Conservation (phyloP, 30 jellyfish, hydroid and myxozoan genomes). For the Euphysa ruthae region DNA sequence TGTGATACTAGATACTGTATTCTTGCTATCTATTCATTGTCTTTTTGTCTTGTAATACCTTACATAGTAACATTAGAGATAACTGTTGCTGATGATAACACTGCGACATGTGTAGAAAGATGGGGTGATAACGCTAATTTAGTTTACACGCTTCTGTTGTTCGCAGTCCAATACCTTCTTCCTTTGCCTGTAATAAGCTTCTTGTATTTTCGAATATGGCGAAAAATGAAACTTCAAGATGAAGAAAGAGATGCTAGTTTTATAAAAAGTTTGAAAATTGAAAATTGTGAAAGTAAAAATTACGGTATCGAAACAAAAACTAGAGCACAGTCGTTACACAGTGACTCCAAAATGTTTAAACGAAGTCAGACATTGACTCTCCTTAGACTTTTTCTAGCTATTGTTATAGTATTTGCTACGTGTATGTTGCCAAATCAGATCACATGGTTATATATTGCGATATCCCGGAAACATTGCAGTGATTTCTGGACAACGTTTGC, state of each 20-base stretch:
- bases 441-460: slow-evolving; percentile 35
- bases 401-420: slow-evolving; percentile 36
- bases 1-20: not conserved
- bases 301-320: too few relatives aligned
- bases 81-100: not conserved
- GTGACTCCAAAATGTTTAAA: too few relatives aligned
- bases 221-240: not conserved
- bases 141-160: slow-evolving; percentile 10
- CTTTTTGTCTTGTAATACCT: slow-evolving; percentile 35
- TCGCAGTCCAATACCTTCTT: slow-evolving; percentile 8
- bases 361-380: slow-evolving; percentile 34
- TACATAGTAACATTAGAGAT: slow-evolving; percentile 1
- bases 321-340: too few relatives aligned
- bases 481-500: slow-evolving; percentile 2
- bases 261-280: too few relatives aligned
- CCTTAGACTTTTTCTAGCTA: slow-evolving; percentile 21
- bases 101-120: not conserved
- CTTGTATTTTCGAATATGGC: slow-evolving; percentile 9
- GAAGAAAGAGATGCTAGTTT: slow-evolving; percentile 20
- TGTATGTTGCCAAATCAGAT: slow-evolving; percentile 51
- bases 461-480: not conserved
- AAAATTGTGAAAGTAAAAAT: too few relatives aligned
- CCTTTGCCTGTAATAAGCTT: slow-evolving; percentile 21
- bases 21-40: not conserved
- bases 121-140: slow-evolving; percentile 13